Evolutionary conservation across 1,140 invertebrate species (phyloP).

Genomic region (Euura saliciscinereae): DNA sequence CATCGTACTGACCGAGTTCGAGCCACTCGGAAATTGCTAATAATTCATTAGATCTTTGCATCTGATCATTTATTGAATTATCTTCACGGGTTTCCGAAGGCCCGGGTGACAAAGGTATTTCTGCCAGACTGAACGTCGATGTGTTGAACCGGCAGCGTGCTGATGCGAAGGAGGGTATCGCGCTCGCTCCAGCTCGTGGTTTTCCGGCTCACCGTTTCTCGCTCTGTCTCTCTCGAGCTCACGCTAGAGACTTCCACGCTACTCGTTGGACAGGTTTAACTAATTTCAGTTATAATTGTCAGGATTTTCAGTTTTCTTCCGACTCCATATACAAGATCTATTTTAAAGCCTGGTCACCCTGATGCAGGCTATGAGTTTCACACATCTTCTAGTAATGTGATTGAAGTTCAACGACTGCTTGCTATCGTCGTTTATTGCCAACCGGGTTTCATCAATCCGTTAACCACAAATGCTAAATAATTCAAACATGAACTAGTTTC

Average conservation of each 20-base stretch:
- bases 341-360: no score
- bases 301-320: not conserved
- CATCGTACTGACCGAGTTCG: no score
- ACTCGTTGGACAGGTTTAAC: constrained; percentile 1
- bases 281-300: not conserved
- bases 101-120: not conserved
- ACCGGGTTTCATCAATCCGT: no score
- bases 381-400: no score
- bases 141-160: not conserved
- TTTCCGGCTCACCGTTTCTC: constrained; percentile 3
- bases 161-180: not conserved
- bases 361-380: no score
- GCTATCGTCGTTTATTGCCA: no score
- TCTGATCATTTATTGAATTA: not conserved
- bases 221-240: not conserved
- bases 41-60: no score
- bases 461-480: no score
- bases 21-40: no score
- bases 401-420: no score
- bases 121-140: not conserved
- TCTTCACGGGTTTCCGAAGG: not conserved
- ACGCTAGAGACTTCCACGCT: not conserved
- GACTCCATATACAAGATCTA: no score
- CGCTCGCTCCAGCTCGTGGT: not conserved
- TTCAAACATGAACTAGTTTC: no score